phyloP scores from a whole-genome alignment of 1,140 invertebrate species.

The Pollicipes pollicipes region DNA sequence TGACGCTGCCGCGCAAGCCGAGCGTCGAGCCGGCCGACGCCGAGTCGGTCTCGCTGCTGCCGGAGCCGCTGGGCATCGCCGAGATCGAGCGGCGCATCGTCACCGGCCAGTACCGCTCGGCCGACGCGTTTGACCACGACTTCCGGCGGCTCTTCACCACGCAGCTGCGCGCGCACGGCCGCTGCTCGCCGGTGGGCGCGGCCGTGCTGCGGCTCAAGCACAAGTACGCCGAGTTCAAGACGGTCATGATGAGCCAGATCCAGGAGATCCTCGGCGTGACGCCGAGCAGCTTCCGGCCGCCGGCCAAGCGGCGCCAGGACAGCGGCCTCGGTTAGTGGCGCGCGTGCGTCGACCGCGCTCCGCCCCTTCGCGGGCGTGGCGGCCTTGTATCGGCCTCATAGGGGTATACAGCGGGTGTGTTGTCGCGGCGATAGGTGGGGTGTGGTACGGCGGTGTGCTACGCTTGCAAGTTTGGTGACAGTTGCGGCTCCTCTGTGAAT shows the following conservation, averaged over 20 bases:
- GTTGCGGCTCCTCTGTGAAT: too few species aligned
- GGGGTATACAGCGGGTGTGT: too few species aligned
- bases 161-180: constrained; percentile 45
- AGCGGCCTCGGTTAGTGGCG: too few species aligned
- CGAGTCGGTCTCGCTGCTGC: constrained; percentile 4
- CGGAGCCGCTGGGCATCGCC: constrained; percentile 52
- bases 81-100: constrained; percentile 62
- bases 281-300: constrained; percentile 12
- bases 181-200: constrained; percentile 49
- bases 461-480: too few species aligned
- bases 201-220: constrained; percentile 50
- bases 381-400: too few species aligned
- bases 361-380: too few species aligned
- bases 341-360: too few species aligned
- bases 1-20: too few species aligned
- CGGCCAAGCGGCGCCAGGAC: too few species aligned
- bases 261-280: constrained; percentile 17
- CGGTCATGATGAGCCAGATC: constrained; percentile 17
- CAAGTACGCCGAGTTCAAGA: constrained; percentile 33
- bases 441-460: too few species aligned
- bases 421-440: too few species aligned
- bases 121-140: constrained; percentile 63
- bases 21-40: too few species aligned
- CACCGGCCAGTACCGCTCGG: constrained; percentile 55
- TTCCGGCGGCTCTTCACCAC: constrained; percentile 55